Percentiles rank a stretch among this genome's conserved stretches.
Evolutionary conservation across 2,797 vertebrate species (phyloP).

Genomic region (Philypnodon macrostomus): DNA sequence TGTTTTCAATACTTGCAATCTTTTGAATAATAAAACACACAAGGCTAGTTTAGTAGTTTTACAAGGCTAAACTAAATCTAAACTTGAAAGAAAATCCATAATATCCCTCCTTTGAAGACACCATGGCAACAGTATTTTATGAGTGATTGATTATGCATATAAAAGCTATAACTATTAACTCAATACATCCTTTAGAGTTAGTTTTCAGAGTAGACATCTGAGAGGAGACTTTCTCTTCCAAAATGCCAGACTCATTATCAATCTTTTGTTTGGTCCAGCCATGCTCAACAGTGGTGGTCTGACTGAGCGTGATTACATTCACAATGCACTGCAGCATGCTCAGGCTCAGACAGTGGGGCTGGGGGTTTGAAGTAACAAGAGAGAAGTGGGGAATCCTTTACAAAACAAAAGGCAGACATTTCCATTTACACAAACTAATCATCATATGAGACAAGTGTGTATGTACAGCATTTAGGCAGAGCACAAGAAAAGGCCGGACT

Average conservation of each 20-base stretch:
- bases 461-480: constrained; percentile 50
- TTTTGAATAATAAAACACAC: too few species aligned
- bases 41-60: too few species aligned
- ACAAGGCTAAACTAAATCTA: too few species aligned
- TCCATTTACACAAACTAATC: constrained; percentile 39
- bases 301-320: constrained; percentile 62
- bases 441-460: constrained; percentile 45
- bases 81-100: too few species aligned
- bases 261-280: constrained; percentile 22
- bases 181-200: constrained; percentile 14
- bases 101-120: too few species aligned
- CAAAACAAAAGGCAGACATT: constrained; percentile 34
- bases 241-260: constrained; percentile 25
- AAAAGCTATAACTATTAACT: constrained; percentile 15
- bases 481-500: too few species aligned
- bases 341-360: constrained; percentile 43
- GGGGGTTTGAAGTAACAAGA: constrained; percentile 49
- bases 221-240: not conserved
- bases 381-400: constrained; percentile 24
- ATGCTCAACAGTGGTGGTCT: constrained; percentile 36
- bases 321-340: constrained; percentile 50
- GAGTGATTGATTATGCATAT: too few species aligned
- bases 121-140: too few species aligned
- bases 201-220: not conserved
- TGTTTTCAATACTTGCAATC: too few species aligned